phyloP scores from a whole-genome alignment of 2,888 invertebrate genomes.

The Coelinius sp. region DNA sequence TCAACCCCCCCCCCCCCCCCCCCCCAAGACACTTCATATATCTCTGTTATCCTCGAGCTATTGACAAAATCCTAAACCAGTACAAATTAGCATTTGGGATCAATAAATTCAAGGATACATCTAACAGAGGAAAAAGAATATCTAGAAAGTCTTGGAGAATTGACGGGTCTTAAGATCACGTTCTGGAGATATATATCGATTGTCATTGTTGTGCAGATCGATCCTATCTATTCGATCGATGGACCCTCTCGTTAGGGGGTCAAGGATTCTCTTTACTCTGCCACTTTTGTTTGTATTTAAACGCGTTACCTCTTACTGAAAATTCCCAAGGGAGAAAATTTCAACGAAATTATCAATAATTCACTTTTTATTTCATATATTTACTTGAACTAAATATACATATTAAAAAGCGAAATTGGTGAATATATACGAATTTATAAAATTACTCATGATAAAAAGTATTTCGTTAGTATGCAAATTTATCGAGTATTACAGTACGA shows the following conservation, averaged over 20 bases:
- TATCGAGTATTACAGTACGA: background rate
- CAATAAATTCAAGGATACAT: conserved; percentile 35
- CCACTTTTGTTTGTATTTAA: background rate
- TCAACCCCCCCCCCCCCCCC: too few relatives aligned
- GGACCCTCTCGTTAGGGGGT: conserved; percentile 51
- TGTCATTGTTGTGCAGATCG: conserved; percentile 50
- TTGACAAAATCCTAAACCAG: background rate
- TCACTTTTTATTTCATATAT: too few relatives aligned
- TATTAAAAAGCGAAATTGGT: too few relatives aligned
- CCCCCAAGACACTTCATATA: background rate
- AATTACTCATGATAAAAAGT: background rate
- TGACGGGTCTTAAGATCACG: conserved; percentile 17
- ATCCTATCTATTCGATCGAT: conserved; percentile 49
- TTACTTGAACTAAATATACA: too few relatives aligned
- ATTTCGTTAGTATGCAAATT: conserved; percentile 14
- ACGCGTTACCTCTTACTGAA: background rate
- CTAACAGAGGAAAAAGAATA: background rate
- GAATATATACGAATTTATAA: too few relatives aligned
- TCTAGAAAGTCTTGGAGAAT: conserved; percentile 11
- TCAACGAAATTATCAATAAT: too few relatives aligned
- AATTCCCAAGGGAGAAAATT: too few relatives aligned
- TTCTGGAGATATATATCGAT: conserved; percentile 49
- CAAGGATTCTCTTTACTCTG: conserved; percentile 2
- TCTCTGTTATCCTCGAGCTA: background rate
- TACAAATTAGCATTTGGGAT: conserved; percentile 42